Evolutionary conservation across 2,113 vertebrate genomes (phyloP).

Genomic region (Formicarius rufipectus): DNA sequence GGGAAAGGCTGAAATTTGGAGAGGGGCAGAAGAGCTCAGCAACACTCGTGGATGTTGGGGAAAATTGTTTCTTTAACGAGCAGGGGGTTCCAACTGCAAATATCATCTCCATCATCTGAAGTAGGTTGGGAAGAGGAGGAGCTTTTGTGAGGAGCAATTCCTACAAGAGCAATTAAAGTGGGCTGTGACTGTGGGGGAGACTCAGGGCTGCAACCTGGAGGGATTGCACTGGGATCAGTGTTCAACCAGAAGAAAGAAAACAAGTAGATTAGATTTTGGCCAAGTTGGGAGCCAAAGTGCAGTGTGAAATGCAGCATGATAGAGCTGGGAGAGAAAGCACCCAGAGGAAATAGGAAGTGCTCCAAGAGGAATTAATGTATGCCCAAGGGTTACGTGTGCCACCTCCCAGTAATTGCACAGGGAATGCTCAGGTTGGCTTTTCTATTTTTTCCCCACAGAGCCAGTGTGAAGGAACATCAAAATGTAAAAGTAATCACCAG

Average conservation of each 20-base stretch:
- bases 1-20: neutral
- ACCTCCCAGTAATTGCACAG: slow-evolving; percentile 54
- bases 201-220: neutral
- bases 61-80: neutral
- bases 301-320: slow-evolving; percentile 51
- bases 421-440: slow-evolving; percentile 5
- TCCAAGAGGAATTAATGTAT: slow-evolving; percentile 63
- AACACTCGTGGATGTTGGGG: too few species aligned
- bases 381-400: slow-evolving; percentile 18
- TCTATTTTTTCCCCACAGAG: neutral
- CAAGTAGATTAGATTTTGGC: slow-evolving; percentile 23
- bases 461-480: slow-evolving; percentile 33
- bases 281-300: neutral
- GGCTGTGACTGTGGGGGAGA: neutral
- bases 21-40: neutral
- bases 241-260: slow-evolving; percentile 19
- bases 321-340: slow-evolving; percentile 49
- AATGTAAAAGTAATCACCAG: slow-evolving; percentile 61
- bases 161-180: neutral
- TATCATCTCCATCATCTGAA: neutral
- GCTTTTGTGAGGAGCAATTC: neutral
- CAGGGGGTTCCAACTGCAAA: neutral
- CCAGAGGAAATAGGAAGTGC: slow-evolving; percentile 52
- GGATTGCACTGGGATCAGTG: slow-evolving; percentile 42
- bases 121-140: neutral